Evolutionary conservation across 2,888 invertebrate species (phyloP).

Genomic region (Microplitis manilae): DNA sequence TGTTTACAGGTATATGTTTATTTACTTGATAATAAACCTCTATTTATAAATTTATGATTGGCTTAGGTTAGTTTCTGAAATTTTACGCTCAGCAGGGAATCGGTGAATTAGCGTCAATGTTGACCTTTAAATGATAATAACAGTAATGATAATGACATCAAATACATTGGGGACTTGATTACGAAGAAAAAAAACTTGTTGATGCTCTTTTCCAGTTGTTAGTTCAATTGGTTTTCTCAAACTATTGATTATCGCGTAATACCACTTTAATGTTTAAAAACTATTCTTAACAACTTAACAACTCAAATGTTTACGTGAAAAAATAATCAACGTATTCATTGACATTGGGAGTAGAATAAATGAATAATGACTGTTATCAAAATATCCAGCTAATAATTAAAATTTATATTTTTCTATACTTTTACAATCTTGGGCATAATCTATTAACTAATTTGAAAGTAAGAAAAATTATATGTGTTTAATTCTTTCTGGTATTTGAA

Average conservation of each 20-base stretch:
- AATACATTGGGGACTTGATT: background rate
- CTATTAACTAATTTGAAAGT: too few species aligned
- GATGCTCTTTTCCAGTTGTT: background rate
- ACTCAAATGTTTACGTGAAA: too few species aligned
- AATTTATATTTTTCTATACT: too few species aligned
- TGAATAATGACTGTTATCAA: too few species aligned
- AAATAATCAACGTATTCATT: too few species aligned
- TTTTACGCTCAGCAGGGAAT: slow-evolving; percentile 3
- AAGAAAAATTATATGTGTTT: too few species aligned
- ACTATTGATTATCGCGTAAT: background rate
- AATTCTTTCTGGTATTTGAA: too few species aligned
- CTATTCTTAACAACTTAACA: too few species aligned
- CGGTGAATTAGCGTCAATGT: background rate
- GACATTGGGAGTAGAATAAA: too few species aligned
- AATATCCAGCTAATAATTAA: too few species aligned
- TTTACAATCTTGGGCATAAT: too few species aligned
- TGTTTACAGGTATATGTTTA: background rate
- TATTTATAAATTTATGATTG: slow-evolving; percentile 3
- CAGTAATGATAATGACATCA: background rate
- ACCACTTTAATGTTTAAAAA: too few species aligned
- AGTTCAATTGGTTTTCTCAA: background rate
- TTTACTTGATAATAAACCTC: background rate
- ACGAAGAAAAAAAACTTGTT: background rate
- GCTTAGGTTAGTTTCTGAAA: slow-evolving; percentile 15
- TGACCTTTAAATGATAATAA: slow-evolving; percentile 12